A percentile compares a stretch with the other conserved stretches of the same genome.
These are phyloP conservation scores for Desmophyllum pertusum DNA, from an alignment of 92 coral and sea anemone genomes.

Conservation along the genomic window DNA sequence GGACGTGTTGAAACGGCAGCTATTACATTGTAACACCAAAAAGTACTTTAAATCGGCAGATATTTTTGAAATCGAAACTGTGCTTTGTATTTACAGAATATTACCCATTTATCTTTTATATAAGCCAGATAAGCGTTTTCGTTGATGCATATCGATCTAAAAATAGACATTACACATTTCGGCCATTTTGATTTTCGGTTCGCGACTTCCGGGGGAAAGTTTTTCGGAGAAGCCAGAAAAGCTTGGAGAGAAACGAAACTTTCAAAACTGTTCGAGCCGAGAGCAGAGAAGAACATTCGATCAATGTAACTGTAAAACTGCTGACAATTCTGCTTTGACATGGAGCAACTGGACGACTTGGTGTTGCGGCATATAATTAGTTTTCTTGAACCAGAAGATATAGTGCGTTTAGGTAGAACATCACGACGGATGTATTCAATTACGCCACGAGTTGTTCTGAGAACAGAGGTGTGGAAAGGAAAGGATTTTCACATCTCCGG, in stretches of 20 bases:
- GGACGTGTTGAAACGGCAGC: not conserved
- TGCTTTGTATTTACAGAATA: not conserved
- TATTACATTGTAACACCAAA: not conserved
- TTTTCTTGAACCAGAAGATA: conserved; percentile 61
- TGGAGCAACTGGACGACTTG: conserved; percentile 40
- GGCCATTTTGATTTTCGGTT: not conserved
- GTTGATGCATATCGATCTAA: not conserved
- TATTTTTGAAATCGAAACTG: not conserved
- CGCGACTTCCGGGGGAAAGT: not conserved
- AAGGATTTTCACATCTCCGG: conserved; percentile 47
- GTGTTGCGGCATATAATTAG: conserved; percentile 46
- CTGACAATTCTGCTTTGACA: not conserved
- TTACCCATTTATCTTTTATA: not conserved
- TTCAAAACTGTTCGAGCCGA: not conserved
- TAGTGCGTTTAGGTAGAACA: conserved; percentile 44
- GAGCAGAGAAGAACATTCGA: not conserved
- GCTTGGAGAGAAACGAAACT: too few species aligned
- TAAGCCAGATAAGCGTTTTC: too few species aligned
- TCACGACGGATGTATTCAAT: conserved; percentile 38
- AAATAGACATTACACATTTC: not conserved
- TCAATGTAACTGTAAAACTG: not conserved
- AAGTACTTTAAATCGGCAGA: not conserved
- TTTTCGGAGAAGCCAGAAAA: not conserved
- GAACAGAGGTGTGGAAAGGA: conserved; percentile 40
- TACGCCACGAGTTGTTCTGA: conserved; percentile 34